Evolutionary conservation across 1,140 invertebrate genomes (phyloP).

Genomic region (Calephelis virginiensis): DNA sequence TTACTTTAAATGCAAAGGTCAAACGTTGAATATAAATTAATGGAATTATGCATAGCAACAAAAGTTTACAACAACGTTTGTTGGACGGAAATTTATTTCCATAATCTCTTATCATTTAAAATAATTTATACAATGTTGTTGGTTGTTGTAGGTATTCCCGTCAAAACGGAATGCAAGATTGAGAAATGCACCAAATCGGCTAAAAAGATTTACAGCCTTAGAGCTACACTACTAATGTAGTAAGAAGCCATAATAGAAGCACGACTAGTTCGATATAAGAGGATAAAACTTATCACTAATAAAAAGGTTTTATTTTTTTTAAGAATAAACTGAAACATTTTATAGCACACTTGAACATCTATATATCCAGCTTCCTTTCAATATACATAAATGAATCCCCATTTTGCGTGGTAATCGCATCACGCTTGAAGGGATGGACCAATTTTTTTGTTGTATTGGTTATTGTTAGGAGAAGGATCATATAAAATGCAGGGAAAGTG

Average conservation of each 20-base stretch:
- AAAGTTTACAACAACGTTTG: slow-evolving; percentile 7
- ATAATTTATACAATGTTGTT: slow-evolving; percentile 7
- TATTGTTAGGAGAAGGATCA: too few relatives aligned
- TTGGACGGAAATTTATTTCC: slow-evolving; percentile 7
- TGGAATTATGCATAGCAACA: slow-evolving; percentile 3
- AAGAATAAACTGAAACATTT: too few relatives aligned
- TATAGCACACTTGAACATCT: too few relatives aligned
- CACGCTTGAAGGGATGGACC: too few relatives aligned
- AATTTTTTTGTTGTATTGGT: too few relatives aligned
- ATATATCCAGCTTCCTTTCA: too few relatives aligned
- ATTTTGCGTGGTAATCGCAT: too few relatives aligned
- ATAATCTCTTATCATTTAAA: slow-evolving; percentile 11
- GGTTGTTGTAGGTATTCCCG: background rate
- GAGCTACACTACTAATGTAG: background rate
- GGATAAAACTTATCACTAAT: too few relatives aligned
- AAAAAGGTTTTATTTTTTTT: too few relatives aligned
- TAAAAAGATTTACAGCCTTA: slow-evolving; percentile 6
- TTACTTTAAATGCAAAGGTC: background rate
- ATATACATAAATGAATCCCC: too few relatives aligned
- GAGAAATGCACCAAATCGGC: background rate
- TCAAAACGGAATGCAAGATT: slow-evolving; percentile 3
- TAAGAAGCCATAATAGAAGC: background rate
- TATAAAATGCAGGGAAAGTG: too few relatives aligned
- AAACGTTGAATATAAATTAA: slow-evolving; percentile 11
- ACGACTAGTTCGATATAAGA: too few relatives aligned